Evolutionary conservation across 2,888 invertebrate genomes (phyloP).

Genomic region (Dascillus cervinus): DNA sequence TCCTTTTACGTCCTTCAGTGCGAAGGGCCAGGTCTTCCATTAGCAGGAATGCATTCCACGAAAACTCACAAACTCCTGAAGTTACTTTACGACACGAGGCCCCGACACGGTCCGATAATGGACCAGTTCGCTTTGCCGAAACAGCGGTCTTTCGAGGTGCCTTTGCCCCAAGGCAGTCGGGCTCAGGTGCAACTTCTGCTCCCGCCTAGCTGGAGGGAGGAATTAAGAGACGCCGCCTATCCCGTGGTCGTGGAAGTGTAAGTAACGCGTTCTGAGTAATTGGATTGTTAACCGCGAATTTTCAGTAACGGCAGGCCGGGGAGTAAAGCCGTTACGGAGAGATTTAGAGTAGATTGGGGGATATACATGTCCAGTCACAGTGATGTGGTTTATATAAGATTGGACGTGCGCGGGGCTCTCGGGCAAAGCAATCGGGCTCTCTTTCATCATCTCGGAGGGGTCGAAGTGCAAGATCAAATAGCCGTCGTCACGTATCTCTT

Average conservation of each 20-base stretch:
- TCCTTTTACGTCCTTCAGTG: constrained; percentile 74
- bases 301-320: constrained; percentile 85
- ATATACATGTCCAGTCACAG: constrained; percentile 87
- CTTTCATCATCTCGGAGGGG: constrained; percentile 76
- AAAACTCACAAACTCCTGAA: constrained; percentile 68
- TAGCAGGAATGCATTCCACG: constrained; percentile 71
- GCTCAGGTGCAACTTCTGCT: constrained; percentile 83
- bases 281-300: too few species aligned
- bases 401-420: constrained; percentile 83
- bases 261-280: constrained; percentile 38
- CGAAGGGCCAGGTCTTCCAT: constrained; percentile 85
- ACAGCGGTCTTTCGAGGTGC: constrained; percentile 75
- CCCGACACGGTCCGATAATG: constrained; percentile 59
- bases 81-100: constrained; percentile 69
- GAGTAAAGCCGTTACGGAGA: constrained; percentile 81
- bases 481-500: constrained; percentile 76
- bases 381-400: constrained; percentile 81
- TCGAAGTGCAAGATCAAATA: constrained; percentile 65
- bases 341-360: constrained; percentile 83
- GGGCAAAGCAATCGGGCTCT: constrained; percentile 73
- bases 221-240: constrained; percentile 77
- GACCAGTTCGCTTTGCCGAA: constrained; percentile 76
- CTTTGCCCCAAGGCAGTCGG: constrained; percentile 73
- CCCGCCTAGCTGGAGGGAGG: constrained; percentile 84
- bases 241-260: constrained; percentile 84